phyloP scores from a whole-genome alignment of 2,797 vertebrate genomes.

The Takifugu ocellatus region DNA sequence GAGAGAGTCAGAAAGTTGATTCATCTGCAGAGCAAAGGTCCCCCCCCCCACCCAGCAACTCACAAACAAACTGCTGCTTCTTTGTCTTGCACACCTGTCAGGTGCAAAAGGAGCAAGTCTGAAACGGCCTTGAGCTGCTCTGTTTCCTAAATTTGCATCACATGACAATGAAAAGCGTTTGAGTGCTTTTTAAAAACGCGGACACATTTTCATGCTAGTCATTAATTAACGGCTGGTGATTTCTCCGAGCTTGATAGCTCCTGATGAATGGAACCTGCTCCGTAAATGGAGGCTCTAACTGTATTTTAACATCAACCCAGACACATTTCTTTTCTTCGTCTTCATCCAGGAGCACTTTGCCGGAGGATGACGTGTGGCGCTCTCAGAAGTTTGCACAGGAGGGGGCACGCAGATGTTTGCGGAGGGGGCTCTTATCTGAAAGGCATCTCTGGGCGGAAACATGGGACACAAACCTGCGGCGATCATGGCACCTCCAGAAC shows the following conservation, averaged over 20 bases:
- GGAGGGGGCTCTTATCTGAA: constrained; percentile 47
- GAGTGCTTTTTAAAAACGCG: constrained; percentile 28
- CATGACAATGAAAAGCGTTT: constrained; percentile 9
- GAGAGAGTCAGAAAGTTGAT: constrained; percentile 27
- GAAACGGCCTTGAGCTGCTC: constrained; percentile 27
- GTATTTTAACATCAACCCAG: constrained; percentile 51
- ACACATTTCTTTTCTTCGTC: constrained; percentile 24
- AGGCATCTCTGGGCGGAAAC: constrained; percentile 45
- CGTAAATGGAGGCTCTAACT: constrained; percentile 41
- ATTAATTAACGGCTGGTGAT: constrained; percentile 37
- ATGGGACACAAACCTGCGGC: constrained; percentile 29
- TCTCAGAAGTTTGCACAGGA: constrained; percentile 46
- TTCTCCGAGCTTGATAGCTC: too few relatives aligned
- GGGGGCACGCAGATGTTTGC: constrained; percentile 27
- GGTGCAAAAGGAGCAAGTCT: constrained; percentile 4
- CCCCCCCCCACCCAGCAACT: constrained; percentile 52
- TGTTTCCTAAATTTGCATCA: constrained; percentile 24
- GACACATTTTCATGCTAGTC: constrained; percentile 24
- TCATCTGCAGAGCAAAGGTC: constrained; percentile 41
- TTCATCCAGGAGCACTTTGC: constrained; percentile 37
- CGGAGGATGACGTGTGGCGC: constrained; percentile 39
- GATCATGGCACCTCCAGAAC: constrained; percentile 56
- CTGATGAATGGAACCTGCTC: constrained; percentile 11
- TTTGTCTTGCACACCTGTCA: constrained; percentile 32
- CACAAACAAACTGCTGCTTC: constrained; percentile 22